A percentile compares a stretch with the other conserved stretches of the same genome.
Evolutionary conservation across 2,113 vertebrate species (phyloP).

Genomic region (Steatornis caripensis): DNA sequence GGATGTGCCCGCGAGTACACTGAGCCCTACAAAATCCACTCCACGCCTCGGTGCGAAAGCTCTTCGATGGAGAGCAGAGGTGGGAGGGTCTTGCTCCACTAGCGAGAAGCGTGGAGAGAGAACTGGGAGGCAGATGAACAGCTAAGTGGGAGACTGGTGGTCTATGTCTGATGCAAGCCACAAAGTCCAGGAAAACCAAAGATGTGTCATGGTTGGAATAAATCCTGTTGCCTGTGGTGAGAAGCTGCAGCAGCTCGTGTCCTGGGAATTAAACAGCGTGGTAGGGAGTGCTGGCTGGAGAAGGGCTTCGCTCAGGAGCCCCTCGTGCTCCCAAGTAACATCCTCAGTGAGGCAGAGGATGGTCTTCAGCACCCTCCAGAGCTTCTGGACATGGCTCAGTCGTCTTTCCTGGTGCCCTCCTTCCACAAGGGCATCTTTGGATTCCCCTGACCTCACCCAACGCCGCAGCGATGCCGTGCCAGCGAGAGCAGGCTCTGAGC

Average conservation of each 20-base stretch:
- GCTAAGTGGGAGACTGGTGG: not conserved
- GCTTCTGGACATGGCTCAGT: not conserved
- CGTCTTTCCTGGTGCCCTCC: not conserved
- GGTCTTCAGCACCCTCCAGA: not conserved
- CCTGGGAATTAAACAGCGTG: not conserved
- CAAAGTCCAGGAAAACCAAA: not conserved
- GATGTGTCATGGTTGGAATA: not conserved
- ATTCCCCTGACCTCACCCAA: not conserved
- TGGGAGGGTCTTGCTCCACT: not conserved
- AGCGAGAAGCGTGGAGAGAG: not conserved
- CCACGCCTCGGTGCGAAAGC: not conserved
- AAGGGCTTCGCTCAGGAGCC: not conserved
- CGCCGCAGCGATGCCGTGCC: accelerated
- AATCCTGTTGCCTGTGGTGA: not conserved
- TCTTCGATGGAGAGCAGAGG: not conserved
- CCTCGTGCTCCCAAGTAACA: not conserved
- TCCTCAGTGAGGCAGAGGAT: not conserved
- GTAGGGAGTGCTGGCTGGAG: not conserved
- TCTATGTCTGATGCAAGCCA: not conserved
- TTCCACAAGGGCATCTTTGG: not conserved
- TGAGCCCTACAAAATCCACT: not conserved
- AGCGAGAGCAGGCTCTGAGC: not conserved
- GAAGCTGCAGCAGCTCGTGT: not conserved
- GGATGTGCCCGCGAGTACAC: not conserved
- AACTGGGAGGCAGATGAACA: not conserved